Base-by-base conservation (phyloP, 2,113 vertebrate genomes). In the Narcine bancroftii region DNA sequence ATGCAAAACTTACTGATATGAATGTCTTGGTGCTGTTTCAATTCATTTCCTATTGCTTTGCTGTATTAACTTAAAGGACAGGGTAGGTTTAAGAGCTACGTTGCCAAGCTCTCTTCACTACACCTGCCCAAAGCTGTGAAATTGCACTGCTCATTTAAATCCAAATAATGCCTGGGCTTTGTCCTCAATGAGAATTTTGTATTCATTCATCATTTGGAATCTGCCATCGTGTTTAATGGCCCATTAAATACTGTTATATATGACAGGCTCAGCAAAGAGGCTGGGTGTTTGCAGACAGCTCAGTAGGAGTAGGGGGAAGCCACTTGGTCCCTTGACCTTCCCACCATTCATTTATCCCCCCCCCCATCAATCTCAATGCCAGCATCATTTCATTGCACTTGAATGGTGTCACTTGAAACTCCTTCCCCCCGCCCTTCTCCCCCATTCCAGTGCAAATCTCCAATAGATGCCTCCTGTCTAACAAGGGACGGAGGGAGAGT, bases 141-240 rank as follows among this genome's bases (percentile, higher is more conserved):
- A 87, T 87, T 42, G 21, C 53, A 24, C 36, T 60, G 15, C 53
- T 87, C 81, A 60, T 60, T 60, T 87, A 60, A 87, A 36, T 87
- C 33, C 53, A 87, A 19, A 7, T 19, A 63, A 60, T 87, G 56
- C 19, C 53, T 33, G 60, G 53, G 29, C n/a, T 87, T 19, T 87
- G 53, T n/a, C 81, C 81, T 87, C 81, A 87, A 87, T 87, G 36
- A 36, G 81, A 60, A 60, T 87, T 63, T 60, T 36, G n/a, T 87
- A 87, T 87, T 24, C 33, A 87, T 87, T 63, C 81, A 87, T 87
- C 81, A 87, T 36, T 87, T 87, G 60, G 53, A 87, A 63, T 87
- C 19, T n/a, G 6, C n/a, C 36, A 33, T 53, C 60, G 81, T 9
- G 33, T 60, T 87, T 33, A 60, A 36, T 60, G n/a, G n/a, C 50